A percentile compares a stretch with the other conserved stretches of the same genome.
These are phyloP conservation scores for Adoxophyes honmai DNA, from an alignment of 1,140 invertebrate genomes.

Conservation along the genomic window DNA sequence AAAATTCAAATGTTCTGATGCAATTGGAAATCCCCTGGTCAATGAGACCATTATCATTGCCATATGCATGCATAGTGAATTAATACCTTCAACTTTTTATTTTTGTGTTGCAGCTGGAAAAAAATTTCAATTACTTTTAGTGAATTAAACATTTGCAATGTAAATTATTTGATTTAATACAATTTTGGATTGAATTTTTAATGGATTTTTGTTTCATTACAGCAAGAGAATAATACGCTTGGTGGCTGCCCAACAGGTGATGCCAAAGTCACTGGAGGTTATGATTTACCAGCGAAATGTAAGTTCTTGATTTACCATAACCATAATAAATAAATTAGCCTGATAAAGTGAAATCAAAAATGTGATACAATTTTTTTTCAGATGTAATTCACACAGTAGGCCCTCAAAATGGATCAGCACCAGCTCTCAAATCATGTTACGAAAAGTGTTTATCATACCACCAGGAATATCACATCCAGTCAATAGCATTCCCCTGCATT, in stretches of 20 bases:
- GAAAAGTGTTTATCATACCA: conserved; percentile 80
- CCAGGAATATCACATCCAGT: conserved; percentile 79
- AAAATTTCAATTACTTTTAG: no score
- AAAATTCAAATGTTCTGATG: no score
- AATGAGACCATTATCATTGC: no score
- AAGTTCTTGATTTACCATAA: conserved; percentile 52
- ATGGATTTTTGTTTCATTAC: conserved; percentile 21
- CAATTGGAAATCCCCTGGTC: no score
- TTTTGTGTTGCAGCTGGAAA: no score
- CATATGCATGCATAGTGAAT: no score
- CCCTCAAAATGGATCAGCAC: conserved; percentile 84
- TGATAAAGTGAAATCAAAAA: no score
- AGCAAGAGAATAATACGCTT: conserved; percentile 84
- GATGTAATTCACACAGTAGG: conserved; percentile 92
- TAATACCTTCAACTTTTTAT: no score
- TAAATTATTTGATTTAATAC: conserved; percentile 5
- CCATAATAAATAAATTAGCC: no score
- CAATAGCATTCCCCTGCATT: conserved; percentile 91
- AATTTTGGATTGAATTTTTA: background rate
- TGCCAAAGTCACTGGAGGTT: conserved; percentile 89
- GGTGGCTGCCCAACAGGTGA: conserved; percentile 86
- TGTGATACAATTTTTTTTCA: conserved; percentile 63
- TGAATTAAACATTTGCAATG: no score
- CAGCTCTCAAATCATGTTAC: conserved; percentile 84
- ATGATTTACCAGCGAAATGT: conserved; percentile 88